A percentile compares a stretch with the other conserved stretches of the same genome.
Conservation (phyloP, 1,140 invertebrate genomes). For the Scaptomyza graminum region DNA sequence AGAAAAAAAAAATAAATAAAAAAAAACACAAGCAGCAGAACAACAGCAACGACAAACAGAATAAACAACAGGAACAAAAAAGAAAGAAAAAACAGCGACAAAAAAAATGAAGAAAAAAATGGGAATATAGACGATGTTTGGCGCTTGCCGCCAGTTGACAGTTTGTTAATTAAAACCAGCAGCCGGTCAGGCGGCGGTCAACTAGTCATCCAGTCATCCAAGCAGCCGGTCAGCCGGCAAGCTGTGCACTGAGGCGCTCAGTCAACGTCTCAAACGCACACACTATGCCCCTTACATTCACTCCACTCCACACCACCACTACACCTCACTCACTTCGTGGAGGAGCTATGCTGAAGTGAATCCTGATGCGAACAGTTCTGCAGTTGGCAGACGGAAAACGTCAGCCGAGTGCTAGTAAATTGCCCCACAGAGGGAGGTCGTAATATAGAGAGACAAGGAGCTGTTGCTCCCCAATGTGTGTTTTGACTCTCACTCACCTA, state of each 20-base stretch:
- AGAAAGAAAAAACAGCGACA: conserved; percentile 12
- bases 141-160: conserved; percentile 66
- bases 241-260: conserved; percentile 61
- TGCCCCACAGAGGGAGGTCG: conserved; percentile 29
- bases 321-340: not conserved
- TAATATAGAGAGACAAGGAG: not conserved
- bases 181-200: conserved; percentile 48
- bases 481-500: conserved; percentile 88
- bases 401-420: conserved; percentile 73
- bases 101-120: not conserved
- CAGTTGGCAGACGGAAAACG: conserved; percentile 69
- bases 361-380: conserved; percentile 17
- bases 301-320: not conserved
- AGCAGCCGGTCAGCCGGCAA: conserved; percentile 26
- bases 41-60: conserved; percentile 2
- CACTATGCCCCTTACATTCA: not conserved
- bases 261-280: conserved; percentile 68
- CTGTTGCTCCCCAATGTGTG: not conserved
- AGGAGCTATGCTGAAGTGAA: not conserved
- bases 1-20: too few relatives aligned
- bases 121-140: conserved; percentile 32
- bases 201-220: conserved; percentile 42
- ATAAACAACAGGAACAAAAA: conserved; percentile 10
- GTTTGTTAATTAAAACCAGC: conserved; percentile 82
- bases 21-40: conserved; percentile 5